Base-by-base conservation (phyloP, 1,140 invertebrate species). In the Dendrolimus punctatus region DNA sequence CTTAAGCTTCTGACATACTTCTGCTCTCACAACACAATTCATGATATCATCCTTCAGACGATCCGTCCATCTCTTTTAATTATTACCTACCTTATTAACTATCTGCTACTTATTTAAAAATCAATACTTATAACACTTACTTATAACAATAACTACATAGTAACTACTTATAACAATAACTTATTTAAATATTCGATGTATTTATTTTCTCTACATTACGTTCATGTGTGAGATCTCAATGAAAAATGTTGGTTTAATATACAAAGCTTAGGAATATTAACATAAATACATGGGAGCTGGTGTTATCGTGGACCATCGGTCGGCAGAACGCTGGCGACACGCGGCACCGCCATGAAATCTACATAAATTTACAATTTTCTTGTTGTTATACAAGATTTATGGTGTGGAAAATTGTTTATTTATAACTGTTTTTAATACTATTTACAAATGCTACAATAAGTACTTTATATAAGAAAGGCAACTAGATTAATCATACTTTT, bases 291-390 rank as follows among this genome's bases (percentile, higher is more conserved):
- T 55, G 46, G 54, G 46, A 61, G 50, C 39, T 6, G 40, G 49
- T 43, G 53, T 53, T 62, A 62, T 61, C 61, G 49, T 38, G 53
- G 49, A 45, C 46, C 60, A 69, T 68, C 60, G 62, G 60, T 60
- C 71, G 53, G 57, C 64, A 47, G 49, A 63, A 63, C 55, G 66
- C 40, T 53, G 68, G 60, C 61, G 64, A 69, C 68, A 73, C 64
- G 66, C 65, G 71, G 64, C 63, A 60, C 53, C 60, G 68, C 65
- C 58, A 66, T 72, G 60, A 71, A 71, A 75, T 78, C 66, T 74
- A 66, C 75, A 78, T 78, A 66, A 71, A 75, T 78, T 75, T 78
- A 68, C 71, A 78, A 71, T 78, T 78, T 70, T 71, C 72, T 71
- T 74, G 68, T 75, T 73, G 68, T 74, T 74, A 68, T 60, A 67